A percentile compares a stretch with the other conserved stretches of the same genome.
Evolutionary conservation across 1,140 invertebrate species (phyloP).

Genomic region (Tetranychus cinnabarinus): DNA sequence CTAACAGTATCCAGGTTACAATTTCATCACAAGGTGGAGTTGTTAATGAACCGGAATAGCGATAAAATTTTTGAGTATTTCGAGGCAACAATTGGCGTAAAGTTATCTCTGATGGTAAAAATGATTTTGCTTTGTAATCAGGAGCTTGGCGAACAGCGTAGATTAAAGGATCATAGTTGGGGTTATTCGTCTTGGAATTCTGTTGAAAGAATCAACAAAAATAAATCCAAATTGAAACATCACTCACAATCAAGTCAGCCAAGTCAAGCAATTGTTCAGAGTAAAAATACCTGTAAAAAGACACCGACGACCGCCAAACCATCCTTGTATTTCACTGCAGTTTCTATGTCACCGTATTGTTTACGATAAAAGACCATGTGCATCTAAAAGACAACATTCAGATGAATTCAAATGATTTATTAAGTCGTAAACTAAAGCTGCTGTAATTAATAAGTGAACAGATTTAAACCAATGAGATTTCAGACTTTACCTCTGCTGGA

Average conservation of each 20-base stretch:
- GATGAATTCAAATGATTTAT: background rate
- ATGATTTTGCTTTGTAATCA: background rate
- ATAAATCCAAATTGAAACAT: background rate
- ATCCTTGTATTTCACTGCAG: constrained; percentile 20
- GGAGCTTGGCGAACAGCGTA: background rate
- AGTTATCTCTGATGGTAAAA: background rate
- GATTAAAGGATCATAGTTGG: background rate
- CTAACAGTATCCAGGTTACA: constrained; percentile 44
- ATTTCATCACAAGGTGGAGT: constrained; percentile 44
- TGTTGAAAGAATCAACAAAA: background rate
- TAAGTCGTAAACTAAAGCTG: too few species aligned
- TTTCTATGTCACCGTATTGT: background rate
- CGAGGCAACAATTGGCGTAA: background rate
- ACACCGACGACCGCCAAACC: constrained; percentile 43
- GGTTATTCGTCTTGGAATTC: background rate
- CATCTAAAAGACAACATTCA: background rate
- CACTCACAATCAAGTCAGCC: background rate
- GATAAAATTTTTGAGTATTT: constrained; percentile 27
- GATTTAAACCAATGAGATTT: background rate
- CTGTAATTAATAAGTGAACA: too few species aligned
- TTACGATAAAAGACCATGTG: background rate
- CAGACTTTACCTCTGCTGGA: constrained; percentile 8
- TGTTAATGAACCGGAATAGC: constrained; percentile 46
- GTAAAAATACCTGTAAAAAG: constrained; percentile 27
- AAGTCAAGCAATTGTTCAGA: background rate